Evolutionary conservation across 2,797 vertebrate genomes (phyloP), one percentile per base, ranked within the genome.

Genomic region (Octomys mimax): DNA sequence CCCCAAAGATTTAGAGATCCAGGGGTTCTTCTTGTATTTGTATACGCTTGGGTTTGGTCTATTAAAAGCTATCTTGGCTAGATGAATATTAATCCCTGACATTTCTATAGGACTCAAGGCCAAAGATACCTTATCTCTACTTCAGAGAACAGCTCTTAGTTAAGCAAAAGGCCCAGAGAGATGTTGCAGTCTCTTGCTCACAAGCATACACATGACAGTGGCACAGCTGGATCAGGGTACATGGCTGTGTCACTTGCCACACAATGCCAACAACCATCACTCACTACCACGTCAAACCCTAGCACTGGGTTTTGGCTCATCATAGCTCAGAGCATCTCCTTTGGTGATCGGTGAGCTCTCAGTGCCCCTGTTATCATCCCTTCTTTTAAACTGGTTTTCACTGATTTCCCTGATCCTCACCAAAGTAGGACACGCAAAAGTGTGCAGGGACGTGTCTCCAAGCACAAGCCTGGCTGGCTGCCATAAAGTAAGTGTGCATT

Each of bases 101-200:
- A 85, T 9, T 85, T 87, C 31, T 85, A 73, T 1, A 57, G 52
- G 31, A 52, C 31, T 81, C 86, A 87, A 70, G 39, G 19, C 16
- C 91, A 85, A 93, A 90, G 36, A 90, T 62, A 54, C 10, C 88
- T 89, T 95, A 80, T 22, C 19, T 16, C 13, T 71, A 1, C 18
- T 84, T 33, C 93, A 57, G 78, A n/a, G 71, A 78, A 9, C 36
- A 87, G 49, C 93, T 91, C 64, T 89, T 82, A 36, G 13, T 93
- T 81, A 84, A 6, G 24, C 24, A 39, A 62, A 87, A 28, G 33
- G 39, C 22, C 66, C 70, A 52, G 75, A 89, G 16, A 33, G 59
- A 22, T 8, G 5, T 26, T 66, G 11, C 19, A 61, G 0, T 36
- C 24, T 92, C 42, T 92, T 81, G 85, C 78, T 92, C 46, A 21